These are phyloP conservation scores for Parapristionchus giblindavisi DNA, from an alignment of 2,888 invertebrate species.

Conservation along the genomic window DNA sequence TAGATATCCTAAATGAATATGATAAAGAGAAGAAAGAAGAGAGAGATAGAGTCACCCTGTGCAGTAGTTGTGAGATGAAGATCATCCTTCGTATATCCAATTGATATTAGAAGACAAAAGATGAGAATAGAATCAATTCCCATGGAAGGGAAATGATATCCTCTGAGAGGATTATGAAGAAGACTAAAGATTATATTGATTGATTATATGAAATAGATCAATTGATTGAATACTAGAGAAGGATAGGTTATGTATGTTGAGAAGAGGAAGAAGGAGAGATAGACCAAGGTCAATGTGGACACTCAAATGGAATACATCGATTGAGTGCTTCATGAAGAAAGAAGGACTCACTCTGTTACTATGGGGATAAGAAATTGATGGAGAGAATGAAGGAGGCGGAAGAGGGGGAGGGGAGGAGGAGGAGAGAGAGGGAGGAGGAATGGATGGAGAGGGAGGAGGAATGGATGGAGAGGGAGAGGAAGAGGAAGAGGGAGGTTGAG, in stretches of 20 bases:
- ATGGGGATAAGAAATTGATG: slow-evolving; percentile 14
- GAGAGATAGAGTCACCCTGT: slow-evolving; percentile 26
- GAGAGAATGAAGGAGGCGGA: slow-evolving; percentile 17
- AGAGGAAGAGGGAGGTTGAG: slow-evolving; percentile 34
- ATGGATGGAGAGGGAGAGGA: slow-evolving; percentile 40
- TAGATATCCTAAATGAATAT: slow-evolving; percentile 48
- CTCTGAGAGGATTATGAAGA: neutral
- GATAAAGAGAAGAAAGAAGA: neutral
- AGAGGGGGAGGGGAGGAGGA: slow-evolving; percentile 15
- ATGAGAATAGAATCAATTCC: neutral
- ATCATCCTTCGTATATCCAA: neutral
- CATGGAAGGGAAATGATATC: neutral
- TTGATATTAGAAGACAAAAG: neutral
- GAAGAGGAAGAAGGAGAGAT: slow-evolving; percentile 10
- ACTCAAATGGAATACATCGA: slow-evolving; percentile 3
- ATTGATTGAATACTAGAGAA: slow-evolving; percentile 18
- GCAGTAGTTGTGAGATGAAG: slow-evolving; percentile 34
- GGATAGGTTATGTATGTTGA: slow-evolving; percentile 23
- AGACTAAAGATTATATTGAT: neutral
- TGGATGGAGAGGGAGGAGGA: neutral
- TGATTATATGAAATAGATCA: slow-evolving; percentile 4
- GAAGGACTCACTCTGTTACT: neutral
- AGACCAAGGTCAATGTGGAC: slow-evolving; percentile 29
- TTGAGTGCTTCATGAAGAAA: neutral
- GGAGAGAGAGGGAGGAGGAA: neutral